phyloP scores from a whole-genome alignment of 2,888 invertebrate genomes.

The Hirtodrosophila duncani region DNA sequence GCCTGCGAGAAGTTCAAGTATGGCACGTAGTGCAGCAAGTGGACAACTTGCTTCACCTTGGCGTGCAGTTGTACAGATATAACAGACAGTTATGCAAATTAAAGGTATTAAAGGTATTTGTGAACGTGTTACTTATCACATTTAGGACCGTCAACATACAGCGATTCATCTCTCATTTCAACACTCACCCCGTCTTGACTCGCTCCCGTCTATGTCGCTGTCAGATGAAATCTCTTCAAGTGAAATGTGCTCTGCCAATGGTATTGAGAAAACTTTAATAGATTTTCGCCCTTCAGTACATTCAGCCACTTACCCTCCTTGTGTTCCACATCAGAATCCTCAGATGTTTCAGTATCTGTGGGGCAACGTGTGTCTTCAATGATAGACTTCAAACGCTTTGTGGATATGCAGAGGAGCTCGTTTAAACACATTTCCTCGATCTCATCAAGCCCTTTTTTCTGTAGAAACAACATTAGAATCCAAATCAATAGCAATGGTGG shows the following conservation, averaged over 20 bases:
- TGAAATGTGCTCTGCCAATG: conserved; percentile 81
- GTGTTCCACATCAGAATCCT: conserved; percentile 76
- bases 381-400: conserved; percentile 81
- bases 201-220: conserved; percentile 71
- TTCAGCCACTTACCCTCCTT: conserved; percentile 64
- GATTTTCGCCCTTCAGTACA: background rate
- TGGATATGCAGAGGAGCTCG: conserved; percentile 82
- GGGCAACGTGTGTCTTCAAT: conserved; percentile 78
- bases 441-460: conserved; percentile 78
- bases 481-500: background rate
- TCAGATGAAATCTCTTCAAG: conserved; percentile 82
- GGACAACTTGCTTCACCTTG: background rate
- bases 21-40: conserved; percentile 26
- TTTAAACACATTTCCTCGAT: conserved; percentile 82
- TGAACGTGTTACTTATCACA: background rate
- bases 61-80: conserved; percentile 34
- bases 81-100: conserved; percentile 35
- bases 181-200: conserved; percentile 48
- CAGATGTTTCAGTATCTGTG: conserved; percentile 77
- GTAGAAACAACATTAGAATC: background rate
- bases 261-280: background rate
- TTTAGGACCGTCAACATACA: no score
- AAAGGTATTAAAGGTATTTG: conserved; percentile 20
- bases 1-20: conserved; percentile 67
- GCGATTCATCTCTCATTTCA: no score